Base-by-base conservation (phyloP, 2,888 invertebrate species). In the Cactoblastis cactorum region DNA sequence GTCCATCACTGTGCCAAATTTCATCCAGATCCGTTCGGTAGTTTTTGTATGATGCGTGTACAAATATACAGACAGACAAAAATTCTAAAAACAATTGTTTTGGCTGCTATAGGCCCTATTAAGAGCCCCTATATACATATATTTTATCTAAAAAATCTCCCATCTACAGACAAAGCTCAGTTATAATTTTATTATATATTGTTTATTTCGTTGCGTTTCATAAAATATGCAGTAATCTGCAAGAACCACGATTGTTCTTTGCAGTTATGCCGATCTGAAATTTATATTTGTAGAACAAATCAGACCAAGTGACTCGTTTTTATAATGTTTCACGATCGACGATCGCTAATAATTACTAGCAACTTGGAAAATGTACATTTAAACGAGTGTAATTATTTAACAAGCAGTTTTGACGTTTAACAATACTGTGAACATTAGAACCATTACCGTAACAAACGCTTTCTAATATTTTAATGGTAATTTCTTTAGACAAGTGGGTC, bases 381-480 rank as follows among this genome's bases (percentile, higher is more conserved):
- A 18, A 45, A 45, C 38, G 19, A 9, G 15, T n/a, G 38, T 45
- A 19, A 50, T 45, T 38, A 45, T 49, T 39, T 18, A 32, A 49
- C 38, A 28, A 49, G 22, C 6, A 33, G 17, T 39, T 49, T 33
- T 34, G 14, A 49, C 33, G 43, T 41, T 41, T 11, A 43, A 49
- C 49, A 49, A 49, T 41, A 9, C 49, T 39, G 49, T 39, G 48
- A 33, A 49, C 39, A 49, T 41, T 34, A 49, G 33, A 55, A 62
- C 63, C 57, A 59, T 59, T 58, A 55, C 55, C 52, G 63, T 58
- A 56, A 61, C 53, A 55, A 55, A 55, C 53, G 57, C 65, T 63
- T 64, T 63, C 49, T 57, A 59, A 58, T 60, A 68, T 77, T 72
- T 67, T 67, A 65, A 74, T 73, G 67, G 64, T 70, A 68, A 77